Evolutionary conservation across 2,888 invertebrate species (phyloP).

Genomic region (Euproctis similis): DNA sequence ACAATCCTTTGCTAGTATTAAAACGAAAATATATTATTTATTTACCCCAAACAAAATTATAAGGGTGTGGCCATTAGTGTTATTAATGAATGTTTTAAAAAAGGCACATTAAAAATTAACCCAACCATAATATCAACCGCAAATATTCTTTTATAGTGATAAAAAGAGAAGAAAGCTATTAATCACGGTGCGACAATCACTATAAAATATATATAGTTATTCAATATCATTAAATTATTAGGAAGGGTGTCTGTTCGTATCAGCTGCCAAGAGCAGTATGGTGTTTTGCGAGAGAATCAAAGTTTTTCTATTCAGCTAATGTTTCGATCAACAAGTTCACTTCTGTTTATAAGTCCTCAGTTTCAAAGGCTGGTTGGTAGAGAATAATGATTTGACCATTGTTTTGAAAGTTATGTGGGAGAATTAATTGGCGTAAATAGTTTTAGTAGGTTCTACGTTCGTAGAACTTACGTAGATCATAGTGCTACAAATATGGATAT

Average conservation of each 20-base stretch:
- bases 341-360: too few relatives aligned
- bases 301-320: too few relatives aligned
- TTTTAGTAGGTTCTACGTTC: too few relatives aligned
- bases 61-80: constrained; percentile 44
- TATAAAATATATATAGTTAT: constrained; percentile 25
- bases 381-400: too few relatives aligned
- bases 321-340: too few relatives aligned
- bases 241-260: constrained; percentile 21
- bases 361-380: too few relatives aligned
- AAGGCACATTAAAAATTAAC: constrained; percentile 33
- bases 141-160: constrained; percentile 42
- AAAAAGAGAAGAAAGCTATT: constrained; percentile 42
- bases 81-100: constrained; percentile 28
- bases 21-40: constrained; percentile 11
- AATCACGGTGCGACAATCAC: constrained; percentile 43
- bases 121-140: constrained; percentile 50
- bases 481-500: too few relatives aligned
- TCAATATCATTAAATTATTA: constrained; percentile 11
- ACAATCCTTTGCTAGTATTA: constrained; percentile 1
- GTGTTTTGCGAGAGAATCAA: too few relatives aligned
- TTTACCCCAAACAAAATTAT: constrained; percentile 29
- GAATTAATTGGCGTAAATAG: too few relatives aligned
- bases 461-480: too few relatives aligned
- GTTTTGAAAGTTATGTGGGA: too few relatives aligned
- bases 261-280: constrained; percentile 26